phyloP scores from a whole-genome alignment of 1,140 invertebrate species.

The Drosophila watanabei region DNA sequence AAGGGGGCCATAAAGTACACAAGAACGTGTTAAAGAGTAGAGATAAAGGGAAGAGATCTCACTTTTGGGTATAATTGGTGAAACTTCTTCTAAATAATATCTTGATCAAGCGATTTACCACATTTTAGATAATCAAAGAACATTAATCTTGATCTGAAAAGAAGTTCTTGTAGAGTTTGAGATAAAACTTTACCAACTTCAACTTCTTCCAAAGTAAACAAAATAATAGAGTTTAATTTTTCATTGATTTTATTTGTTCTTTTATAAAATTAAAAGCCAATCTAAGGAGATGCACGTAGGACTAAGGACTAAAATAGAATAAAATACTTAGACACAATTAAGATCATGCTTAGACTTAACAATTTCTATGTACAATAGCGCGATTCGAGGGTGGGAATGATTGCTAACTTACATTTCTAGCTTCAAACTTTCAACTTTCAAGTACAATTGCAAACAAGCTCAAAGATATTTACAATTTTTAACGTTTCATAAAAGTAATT shows the following conservation, averaged over 20 bases:
- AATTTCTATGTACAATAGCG: constrained; percentile 50
- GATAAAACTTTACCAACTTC: not conserved
- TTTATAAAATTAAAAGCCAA: constrained; percentile 59
- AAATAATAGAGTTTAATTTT: constrained; percentile 26
- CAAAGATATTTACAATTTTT: constrained; percentile 61
- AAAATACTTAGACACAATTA: constrained; percentile 52
- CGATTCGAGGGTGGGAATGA: constrained; percentile 38
- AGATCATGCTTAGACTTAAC: constrained; percentile 51
- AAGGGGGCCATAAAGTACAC: not conserved
- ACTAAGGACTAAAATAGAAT: constrained; percentile 40
- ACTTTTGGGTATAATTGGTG: too few relatives aligned
- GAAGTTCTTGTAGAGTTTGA: not conserved
- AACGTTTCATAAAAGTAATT: constrained; percentile 73
- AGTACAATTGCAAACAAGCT: constrained; percentile 45
- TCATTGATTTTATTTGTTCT: constrained; percentile 45
- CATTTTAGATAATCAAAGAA: not conserved
- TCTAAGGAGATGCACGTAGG: constrained; percentile 28
- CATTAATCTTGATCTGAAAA: accelerated
- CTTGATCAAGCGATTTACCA: not conserved
- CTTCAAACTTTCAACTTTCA: constrained; percentile 22
- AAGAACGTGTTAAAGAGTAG: not conserved
- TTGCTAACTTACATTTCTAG: constrained; percentile 20
- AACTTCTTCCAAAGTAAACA: not conserved
- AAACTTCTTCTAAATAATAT: not conserved
- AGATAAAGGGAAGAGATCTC: not conserved